Evolutionary conservation across 2,888 invertebrate species (phyloP).

Genomic region (Argyresthia albistria): DNA sequence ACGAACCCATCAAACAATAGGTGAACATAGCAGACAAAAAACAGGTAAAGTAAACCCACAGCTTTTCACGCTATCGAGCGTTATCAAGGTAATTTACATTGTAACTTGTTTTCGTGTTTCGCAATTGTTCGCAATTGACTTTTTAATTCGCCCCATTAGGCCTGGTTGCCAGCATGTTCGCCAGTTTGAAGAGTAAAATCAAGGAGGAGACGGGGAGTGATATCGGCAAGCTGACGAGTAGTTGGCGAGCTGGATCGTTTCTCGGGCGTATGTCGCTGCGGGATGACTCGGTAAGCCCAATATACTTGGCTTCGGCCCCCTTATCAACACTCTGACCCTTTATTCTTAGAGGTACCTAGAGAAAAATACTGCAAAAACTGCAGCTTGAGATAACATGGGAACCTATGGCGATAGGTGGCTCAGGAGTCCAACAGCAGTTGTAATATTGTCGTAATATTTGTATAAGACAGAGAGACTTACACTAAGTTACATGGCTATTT

Average conservation of each 20-base stretch:
- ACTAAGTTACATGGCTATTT: no score
- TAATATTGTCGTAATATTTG: no score
- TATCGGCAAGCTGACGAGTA: conserved; percentile 69
- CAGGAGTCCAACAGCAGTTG: no score
- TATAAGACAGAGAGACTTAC: no score
- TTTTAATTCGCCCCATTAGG: not conserved
- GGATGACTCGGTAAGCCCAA: conserved; percentile 53
- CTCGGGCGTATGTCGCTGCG: conserved; percentile 62
- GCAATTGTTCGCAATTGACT: conserved; percentile 5
- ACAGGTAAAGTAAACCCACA: not conserved
- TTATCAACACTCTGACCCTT: no score
- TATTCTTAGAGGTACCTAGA: no score
- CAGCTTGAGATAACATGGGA: no score
- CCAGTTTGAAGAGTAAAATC: conserved; percentile 90
- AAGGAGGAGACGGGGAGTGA: conserved; percentile 91
- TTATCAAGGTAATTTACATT: conserved; percentile 31
- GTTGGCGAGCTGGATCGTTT: conserved; percentile 63
- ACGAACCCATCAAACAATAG: not conserved
- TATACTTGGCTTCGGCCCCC: no score
- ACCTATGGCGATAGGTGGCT: no score
- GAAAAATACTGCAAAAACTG: no score
- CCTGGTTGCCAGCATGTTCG: conserved; percentile 77
- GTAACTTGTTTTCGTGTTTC: conserved; percentile 15
- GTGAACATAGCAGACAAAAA: not conserved
- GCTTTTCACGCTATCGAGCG: conserved; percentile 17